Percentiles rank a stretch among this genome's conserved stretches.
Conservation (phyloP, 2,888 invertebrate genomes). For the Monopis laevigella region DNA sequence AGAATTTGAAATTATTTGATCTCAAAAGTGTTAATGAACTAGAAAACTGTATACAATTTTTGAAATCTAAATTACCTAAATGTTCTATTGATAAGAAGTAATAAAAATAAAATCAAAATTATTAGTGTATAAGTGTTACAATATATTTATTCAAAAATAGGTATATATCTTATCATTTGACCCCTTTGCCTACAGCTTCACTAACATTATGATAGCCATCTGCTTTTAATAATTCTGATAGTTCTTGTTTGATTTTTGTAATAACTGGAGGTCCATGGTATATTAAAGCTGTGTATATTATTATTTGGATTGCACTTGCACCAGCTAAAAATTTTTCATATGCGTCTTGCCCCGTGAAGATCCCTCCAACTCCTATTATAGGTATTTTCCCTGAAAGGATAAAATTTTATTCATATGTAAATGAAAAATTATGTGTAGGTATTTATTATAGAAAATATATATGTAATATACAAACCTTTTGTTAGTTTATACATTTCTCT, state of each 20-base stretch:
- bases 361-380: constrained; percentile 95
- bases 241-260: constrained; percentile 81
- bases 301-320: constrained; percentile 89
- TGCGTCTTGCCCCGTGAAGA: constrained; percentile 88
- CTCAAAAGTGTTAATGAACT: constrained; percentile 73
- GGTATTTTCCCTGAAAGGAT: constrained; percentile 68
- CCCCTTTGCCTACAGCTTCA: constrained; percentile 78
- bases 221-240: constrained; percentile 72
- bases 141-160: constrained; percentile 7
- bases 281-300: constrained; percentile 89
- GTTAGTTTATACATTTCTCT: constrained; percentile 87
- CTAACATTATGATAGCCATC: constrained; percentile 75
- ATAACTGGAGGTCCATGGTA: constrained; percentile 89
- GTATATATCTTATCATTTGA: constrained; percentile 25
- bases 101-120: constrained; percentile 2
- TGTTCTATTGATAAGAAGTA: constrained; percentile 72
- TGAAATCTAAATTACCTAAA: constrained; percentile 69
- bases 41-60: constrained; percentile 57
- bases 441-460: not conserved
- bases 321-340: constrained; percentile 96
- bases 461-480: constrained; percentile 63
- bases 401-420: constrained; percentile 4
- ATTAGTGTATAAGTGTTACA: not conserved
- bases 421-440: not conserved
- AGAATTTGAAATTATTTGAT: constrained; percentile 70